Evolutionary conservation across 2,888 invertebrate genomes (phyloP).

Genomic region (Rhopalosiphum nymphaeae): DNA sequence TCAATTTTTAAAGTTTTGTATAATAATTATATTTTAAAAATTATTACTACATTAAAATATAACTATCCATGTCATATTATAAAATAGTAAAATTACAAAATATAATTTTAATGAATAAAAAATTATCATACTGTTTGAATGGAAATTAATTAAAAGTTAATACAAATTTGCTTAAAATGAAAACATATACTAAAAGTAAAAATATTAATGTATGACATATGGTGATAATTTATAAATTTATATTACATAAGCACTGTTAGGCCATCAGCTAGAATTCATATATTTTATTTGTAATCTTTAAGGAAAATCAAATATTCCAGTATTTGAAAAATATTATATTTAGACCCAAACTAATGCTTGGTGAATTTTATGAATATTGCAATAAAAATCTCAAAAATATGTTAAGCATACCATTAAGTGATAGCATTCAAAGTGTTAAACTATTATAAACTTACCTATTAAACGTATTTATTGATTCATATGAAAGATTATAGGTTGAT

Average conservation of each 20-base stretch:
- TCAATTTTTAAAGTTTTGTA: not conserved
- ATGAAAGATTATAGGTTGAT: constrained; percentile 58
- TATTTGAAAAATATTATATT: not conserved
- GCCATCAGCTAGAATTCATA: not conserved
- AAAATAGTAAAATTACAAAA: not conserved
- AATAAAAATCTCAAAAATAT: not conserved
- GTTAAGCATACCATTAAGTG: not conserved
- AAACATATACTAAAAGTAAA: no score
- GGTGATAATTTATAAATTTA: not conserved
- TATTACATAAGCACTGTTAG: not conserved
- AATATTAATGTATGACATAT: not conserved
- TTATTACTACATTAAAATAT: no score
- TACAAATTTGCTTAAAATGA: not conserved
- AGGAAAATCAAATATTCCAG: not conserved
- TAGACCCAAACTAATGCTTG: not conserved
- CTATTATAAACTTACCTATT: constrained; percentile 5
- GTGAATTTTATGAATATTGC: not conserved
- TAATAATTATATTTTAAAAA: not conserved
- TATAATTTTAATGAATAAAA: not conserved
- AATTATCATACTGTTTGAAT: not conserved
- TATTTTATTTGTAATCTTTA: not conserved
- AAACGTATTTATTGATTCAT: constrained; percentile 58
- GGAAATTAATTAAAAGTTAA: not conserved
- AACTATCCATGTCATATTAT: not conserved
- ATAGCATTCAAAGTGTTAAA: not conserved